Base-by-base conservation (phyloP, 1,140 invertebrate species). In the Parasteatoda tepidariorum region DNA sequence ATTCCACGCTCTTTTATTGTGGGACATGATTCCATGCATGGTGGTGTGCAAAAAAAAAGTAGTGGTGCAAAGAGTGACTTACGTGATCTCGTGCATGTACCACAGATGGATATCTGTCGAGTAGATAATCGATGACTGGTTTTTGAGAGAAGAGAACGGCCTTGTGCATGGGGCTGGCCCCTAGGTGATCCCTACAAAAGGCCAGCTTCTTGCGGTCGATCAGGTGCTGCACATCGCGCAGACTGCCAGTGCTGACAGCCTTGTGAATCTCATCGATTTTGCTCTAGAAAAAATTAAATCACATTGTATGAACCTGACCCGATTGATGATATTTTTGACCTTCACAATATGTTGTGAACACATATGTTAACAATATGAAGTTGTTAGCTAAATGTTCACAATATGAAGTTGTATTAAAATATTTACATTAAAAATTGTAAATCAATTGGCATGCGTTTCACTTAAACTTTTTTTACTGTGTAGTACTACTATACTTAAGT, bases 181-280 rank as follows among this genome's bases (percentile, higher is more conserved):
- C 94, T n/a, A 92, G 90, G 30, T 92, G 90, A 88, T 96, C 94
- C 86, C 93, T 92, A 26, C 94, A 93, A 66, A 92, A 87, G 0
- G 92, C 92, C 74, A 94, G 89, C 85, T 91, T 92, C 85, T 91
- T 92, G 82, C 92, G 89, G 54, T 92, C 90, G 84, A 89, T 88
- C 33, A 88, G 64, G 13, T 6, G 5, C 70, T 86, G 84, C 59
- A 86, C 70, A 30, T 85, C 78, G 9, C 85, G 64, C 28, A 84
- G n/a, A 13, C 84, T 84, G 2, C 86, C 87, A 6, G 59, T 41
- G 26, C 81, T 81, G 64, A 86, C 85, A 15, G 86, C 86, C 76
- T 84, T 70, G 87, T 97, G 96, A 33, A 96, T 91, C 70, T 95
- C 94, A 86, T 94, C 94, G 68, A 96, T 95, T 13, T 93, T 92